Percentiles rank a stretch among this genome's conserved stretches.
phyloP scores from a whole-genome alignment of 2,113 vertebrate species.

The Menidia beryllina region DNA sequence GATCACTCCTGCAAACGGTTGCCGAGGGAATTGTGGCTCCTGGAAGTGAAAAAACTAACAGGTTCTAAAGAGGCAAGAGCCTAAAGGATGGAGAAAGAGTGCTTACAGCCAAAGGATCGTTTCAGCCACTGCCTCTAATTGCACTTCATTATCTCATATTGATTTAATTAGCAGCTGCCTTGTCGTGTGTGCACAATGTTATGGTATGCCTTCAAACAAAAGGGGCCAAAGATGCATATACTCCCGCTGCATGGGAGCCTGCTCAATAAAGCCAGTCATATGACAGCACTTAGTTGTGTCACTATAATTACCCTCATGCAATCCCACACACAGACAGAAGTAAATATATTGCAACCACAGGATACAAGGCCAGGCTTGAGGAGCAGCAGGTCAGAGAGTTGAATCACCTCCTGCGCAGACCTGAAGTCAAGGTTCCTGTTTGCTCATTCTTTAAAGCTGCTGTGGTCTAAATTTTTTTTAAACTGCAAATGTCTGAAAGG shows the following conservation, averaged over 20 bases:
- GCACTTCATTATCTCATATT: conserved; percentile 99
- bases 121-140: conserved; percentile 95
- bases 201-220: conserved; percentile 88
- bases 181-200: conserved; percentile 86
- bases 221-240: conserved; percentile 58
- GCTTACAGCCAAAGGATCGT: conserved; percentile 94
- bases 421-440: conserved; percentile 48
- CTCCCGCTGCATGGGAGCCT: conserved; percentile 20
- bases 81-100: conserved; percentile 91
- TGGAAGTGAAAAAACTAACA: conserved; percentile 96
- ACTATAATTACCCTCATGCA: conserved; percentile 53
- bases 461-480: conserved; percentile 36
- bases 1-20: conserved; percentile 94
- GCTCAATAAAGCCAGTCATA: conserved; percentile 49
- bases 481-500: conserved; percentile 62
- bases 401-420: conserved; percentile 43
- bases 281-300: conserved; percentile 60
- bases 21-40: conserved; percentile 92
- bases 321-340: conserved; percentile 32
- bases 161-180: conserved; percentile 97
- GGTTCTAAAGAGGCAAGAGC: conserved; percentile 94
- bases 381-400: conserved; percentile 60
- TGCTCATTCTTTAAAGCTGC: conserved; percentile 38
- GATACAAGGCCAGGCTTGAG: conserved; percentile 37
- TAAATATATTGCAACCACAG: conserved; percentile 56